These are phyloP conservation scores for Montipora capitata DNA, from an alignment of 92 coral and sea anemone genomes.

Conservation along the genomic window DNA sequence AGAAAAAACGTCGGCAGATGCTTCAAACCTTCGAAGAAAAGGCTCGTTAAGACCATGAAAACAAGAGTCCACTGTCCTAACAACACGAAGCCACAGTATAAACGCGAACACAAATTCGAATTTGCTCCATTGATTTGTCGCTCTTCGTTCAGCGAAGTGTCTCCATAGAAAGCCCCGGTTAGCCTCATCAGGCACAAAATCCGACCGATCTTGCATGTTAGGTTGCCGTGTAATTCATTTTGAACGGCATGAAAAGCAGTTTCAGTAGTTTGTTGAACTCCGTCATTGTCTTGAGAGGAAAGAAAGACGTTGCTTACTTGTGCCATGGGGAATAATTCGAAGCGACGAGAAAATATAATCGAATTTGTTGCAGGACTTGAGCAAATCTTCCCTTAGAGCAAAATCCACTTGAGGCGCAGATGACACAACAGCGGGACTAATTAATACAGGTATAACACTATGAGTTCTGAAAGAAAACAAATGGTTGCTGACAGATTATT, in stretches of 20 bases:
- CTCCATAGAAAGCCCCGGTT: neutral
- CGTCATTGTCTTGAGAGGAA: neutral
- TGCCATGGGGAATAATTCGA: neutral
- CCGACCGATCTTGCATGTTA: neutral
- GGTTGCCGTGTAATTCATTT: neutral
- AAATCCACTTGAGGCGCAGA: too few relatives aligned
- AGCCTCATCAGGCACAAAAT: neutral
- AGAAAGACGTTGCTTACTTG: neutral
- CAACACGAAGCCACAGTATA: neutral
- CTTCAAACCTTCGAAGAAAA: conserved; percentile 5
- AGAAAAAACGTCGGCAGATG: neutral
- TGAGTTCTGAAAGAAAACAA: too few relatives aligned
- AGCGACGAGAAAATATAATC: too few relatives aligned
- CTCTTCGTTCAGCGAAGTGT: neutral
- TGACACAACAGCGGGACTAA: too few relatives aligned
- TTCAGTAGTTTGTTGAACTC: neutral
- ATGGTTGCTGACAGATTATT: too few relatives aligned
- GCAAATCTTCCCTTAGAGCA: too few relatives aligned
- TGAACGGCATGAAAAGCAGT: neutral
- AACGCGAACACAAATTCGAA: neutral
- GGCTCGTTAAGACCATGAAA: neutral
- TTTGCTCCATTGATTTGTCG: neutral
- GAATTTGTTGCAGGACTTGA: too few relatives aligned
- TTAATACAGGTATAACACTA: too few relatives aligned
- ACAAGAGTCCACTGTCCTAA: conserved; percentile 15